Evolutionary conservation across 2,113 vertebrate genomes (phyloP), one percentile per base, ranked within the genome.

Genomic region (Acanthochromis polyacanthus): DNA sequence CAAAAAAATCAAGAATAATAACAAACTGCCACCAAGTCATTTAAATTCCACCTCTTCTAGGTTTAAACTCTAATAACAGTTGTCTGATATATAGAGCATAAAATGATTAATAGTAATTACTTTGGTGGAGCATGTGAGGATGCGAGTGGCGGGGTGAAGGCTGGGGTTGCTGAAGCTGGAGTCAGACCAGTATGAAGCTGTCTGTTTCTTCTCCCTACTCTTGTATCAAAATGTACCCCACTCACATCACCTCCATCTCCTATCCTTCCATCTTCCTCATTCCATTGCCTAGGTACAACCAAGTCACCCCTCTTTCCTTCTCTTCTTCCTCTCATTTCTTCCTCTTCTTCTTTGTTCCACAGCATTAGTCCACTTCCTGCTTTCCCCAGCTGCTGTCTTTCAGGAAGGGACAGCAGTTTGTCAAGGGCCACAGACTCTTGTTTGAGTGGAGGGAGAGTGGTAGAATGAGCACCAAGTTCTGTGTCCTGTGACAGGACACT

Each of bases 401-500:
- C 95, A 43, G 95, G 92, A 0, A 93, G 78, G 20, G 95, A 93
- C 0, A 94, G 81, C 75, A 95, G 93, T 5, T 96, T 96, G 1
- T 96, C 96, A 9, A 96, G 84, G 4, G 94, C 93, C 83, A 96
- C 90, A 0, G 96, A 95, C 80, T 97, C 96, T 0, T 93, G 92
- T 82, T 95, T 95, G 25, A 92, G 95, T 16, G 91, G 93, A 2
- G 91, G 93, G 0, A 95, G 83, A n/a, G 93, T 91, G 25, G 22
- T 55, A 30, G 9, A 65, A 90, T 93, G 7, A 89, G 78, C 40
- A 3, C 95, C 94, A 0, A 93, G 93, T 9, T 95, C 94, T 0
- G 91, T 73, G 1, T 95, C 91, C 1, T 92, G 93, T 0, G 88
- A 90, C 40, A 91, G 81, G 0, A 96, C 91, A 0, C 93, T 91